Evolutionary conservation across 2,797 vertebrate species (phyloP), one percentile per base, ranked within the genome.

Genomic region (Pseudochromis fuscus): DNA sequence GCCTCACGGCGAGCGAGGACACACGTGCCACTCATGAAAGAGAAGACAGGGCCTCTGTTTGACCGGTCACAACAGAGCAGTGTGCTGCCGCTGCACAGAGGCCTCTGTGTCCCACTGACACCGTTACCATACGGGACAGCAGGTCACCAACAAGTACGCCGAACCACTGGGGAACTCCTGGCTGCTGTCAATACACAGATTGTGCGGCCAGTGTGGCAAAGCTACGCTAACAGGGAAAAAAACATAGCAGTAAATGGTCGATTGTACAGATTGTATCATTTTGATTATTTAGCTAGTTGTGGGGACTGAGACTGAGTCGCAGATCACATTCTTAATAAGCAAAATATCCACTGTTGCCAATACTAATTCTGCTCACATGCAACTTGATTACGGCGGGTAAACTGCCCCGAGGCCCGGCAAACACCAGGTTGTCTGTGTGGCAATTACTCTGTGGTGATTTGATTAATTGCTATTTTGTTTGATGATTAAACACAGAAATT

Each of bases 41-140:
- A 83, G 74, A 92, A 94, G 85, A 93, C 89, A 90, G 90, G 85
- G 80, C 76, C 83, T 84, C 87, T 85, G 88, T 86, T 77, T 63
- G 21, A 68, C 61, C 1, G 12, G 88, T 86, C 86, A 93, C 92
- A 94, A 91, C 91, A 88, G 91, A 51, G 88, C 89, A 92, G 76
- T 94, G 93, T 94, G 78, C 85, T 80, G 71, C 79, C 48, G 71
- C 81, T 64, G 72, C 84, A 90, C 89, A 93, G 90, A 89, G 86
- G 73, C 23, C 79, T 79, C 90, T 87, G 89, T 94, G 92, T 93
- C 87, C 86, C 84, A 52, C 82, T 74, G 81, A 85, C 86, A 87
- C 81, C 35, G 60, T 85, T 78, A 84, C 56, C 79, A 64, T 15
- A 40, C 64, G 55, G 82, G 86, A 79, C 81, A 77, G 87, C 69